Percentiles rank a stretch among this genome's conserved stretches.
phyloP scores from a whole-genome alignment of 2,888 invertebrate species.

The Lasioglossum oenotherae region DNA sequence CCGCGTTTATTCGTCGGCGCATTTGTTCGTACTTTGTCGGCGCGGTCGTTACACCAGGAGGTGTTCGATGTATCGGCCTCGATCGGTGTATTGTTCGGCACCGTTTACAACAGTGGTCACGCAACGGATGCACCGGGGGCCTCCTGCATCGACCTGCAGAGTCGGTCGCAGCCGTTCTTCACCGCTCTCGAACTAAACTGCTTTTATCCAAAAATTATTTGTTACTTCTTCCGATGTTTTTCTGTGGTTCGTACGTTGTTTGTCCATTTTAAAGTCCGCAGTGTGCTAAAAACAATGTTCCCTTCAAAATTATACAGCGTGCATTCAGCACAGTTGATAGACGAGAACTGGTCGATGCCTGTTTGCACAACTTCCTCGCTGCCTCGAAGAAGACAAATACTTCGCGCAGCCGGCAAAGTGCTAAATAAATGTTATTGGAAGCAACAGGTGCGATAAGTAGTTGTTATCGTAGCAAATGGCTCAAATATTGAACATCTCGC shows the following conservation, averaged over 20 bases:
- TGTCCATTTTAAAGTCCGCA: not conserved
- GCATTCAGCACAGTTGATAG: not conserved
- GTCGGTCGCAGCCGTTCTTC: not conserved
- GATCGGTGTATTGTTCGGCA: conserved; percentile 65
- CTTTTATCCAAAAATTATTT: too few species aligned
- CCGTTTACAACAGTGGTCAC: conserved; percentile 44
- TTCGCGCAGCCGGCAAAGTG: not conserved
- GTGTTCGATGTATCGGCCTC: conserved; percentile 66
- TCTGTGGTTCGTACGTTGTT: not conserved
- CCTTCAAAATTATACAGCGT: not conserved
- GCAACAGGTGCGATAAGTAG: not conserved
- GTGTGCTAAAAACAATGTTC: not conserved
- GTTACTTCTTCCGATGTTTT: not conserved
- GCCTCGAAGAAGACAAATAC: not conserved
- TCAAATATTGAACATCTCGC: not conserved
- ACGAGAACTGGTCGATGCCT: not conserved
- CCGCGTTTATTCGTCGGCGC: conserved; percentile 65
- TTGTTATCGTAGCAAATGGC: not conserved
- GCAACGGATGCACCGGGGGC: conserved; percentile 35
- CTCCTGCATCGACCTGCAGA: not conserved
- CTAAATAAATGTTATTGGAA: not conserved
- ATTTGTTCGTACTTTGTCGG: conserved; percentile 74
- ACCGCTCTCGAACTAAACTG: not conserved
- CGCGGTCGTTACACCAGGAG: conserved; percentile 58
- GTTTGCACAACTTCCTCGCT: not conserved